Conservation (phyloP, 2,888 invertebrate species). For the Stegana nigrithorax region DNA sequence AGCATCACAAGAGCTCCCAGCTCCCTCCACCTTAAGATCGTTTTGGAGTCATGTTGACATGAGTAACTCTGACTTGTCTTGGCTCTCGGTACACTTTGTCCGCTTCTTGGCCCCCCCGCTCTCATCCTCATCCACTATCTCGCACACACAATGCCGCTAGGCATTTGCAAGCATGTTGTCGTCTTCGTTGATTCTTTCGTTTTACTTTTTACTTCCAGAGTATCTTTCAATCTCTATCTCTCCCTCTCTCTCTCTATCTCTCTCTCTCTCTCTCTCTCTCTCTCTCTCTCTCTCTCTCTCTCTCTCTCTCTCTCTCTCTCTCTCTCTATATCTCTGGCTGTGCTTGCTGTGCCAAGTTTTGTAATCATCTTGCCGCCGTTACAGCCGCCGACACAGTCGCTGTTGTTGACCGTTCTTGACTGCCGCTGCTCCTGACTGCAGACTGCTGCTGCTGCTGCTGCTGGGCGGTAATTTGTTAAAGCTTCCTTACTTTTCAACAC, state of each 20-base stretch:
- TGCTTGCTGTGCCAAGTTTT: too few relatives aligned
- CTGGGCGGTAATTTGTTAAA: constrained; percentile 67
- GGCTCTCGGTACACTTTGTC: constrained; percentile 36
- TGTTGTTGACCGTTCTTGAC: neutral
- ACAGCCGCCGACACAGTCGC: neutral
- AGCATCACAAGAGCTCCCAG: too few relatives aligned
- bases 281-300: neutral
- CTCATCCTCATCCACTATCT: neutral
- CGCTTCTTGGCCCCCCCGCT: constrained; percentile 41
- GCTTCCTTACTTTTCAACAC: constrained; percentile 68
- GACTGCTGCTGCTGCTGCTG: constrained; percentile 27
- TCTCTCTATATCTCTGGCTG: neutral
- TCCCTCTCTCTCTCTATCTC: neutral
- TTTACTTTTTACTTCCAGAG: too few relatives aligned
- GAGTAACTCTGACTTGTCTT: constrained; percentile 42
- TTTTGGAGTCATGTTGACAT: constrained; percentile 42
- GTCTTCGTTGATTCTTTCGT: neutral
- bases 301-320: neutral
- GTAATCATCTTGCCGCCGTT: neutral
- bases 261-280: too few relatives aligned
- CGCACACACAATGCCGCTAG: constrained; percentile 42
- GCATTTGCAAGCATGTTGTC: constrained; percentile 33
- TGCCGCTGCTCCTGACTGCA: neutral
- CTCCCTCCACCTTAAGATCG: neutral
- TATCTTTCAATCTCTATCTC: neutral